Evolutionary conservation across 2,888 invertebrate genomes (phyloP).

Genomic region (Synanthedon tipuliformis): DNA sequence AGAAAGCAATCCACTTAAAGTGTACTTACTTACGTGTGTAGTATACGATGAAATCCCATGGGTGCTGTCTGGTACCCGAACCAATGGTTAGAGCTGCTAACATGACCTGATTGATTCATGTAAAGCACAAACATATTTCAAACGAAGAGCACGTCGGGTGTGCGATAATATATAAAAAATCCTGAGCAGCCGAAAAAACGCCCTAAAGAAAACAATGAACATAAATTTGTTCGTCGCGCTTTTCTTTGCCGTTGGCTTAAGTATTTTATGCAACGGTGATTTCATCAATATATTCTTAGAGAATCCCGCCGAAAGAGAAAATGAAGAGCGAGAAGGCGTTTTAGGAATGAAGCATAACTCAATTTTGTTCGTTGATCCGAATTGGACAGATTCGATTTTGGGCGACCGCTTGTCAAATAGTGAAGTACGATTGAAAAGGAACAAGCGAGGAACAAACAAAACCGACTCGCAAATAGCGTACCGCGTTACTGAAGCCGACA

Average conservation of each 20-base stretch:
- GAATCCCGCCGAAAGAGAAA: constrained; percentile 7
- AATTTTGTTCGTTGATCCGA: neutral
- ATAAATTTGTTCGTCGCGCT: constrained; percentile 21
- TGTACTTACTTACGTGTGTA: constrained; percentile 7
- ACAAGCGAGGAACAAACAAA: constrained; percentile 16
- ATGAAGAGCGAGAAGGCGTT: constrained; percentile 5
- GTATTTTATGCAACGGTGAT: constrained; percentile 26
- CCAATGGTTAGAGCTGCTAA: constrained; percentile 13
- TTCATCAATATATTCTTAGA: constrained; percentile 9
- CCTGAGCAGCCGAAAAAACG: neutral
- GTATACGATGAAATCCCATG: constrained; percentile 38
- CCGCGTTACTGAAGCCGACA: constrained; percentile 14
- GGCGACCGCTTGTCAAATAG: neutral
- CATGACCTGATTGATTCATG: constrained; percentile 20
- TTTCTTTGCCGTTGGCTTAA: constrained; percentile 19
- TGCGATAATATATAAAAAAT: neutral
- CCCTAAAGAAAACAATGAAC: constrained; percentile 28
- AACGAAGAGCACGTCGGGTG: constrained; percentile 35
- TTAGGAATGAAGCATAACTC: constrained; percentile 5
- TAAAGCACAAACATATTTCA: constrained; percentile 33
- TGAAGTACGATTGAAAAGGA: constrained; percentile 7
- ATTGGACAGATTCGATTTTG: neutral
- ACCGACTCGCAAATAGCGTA: constrained; percentile 14
- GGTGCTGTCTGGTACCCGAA: constrained; percentile 13
- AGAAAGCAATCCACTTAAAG: constrained; percentile 57